Percentiles rank a stretch among this genome's conserved stretches.
phyloP scores from a whole-genome alignment of 2,888 invertebrate species.

The Drosophila niveifrons region DNA sequence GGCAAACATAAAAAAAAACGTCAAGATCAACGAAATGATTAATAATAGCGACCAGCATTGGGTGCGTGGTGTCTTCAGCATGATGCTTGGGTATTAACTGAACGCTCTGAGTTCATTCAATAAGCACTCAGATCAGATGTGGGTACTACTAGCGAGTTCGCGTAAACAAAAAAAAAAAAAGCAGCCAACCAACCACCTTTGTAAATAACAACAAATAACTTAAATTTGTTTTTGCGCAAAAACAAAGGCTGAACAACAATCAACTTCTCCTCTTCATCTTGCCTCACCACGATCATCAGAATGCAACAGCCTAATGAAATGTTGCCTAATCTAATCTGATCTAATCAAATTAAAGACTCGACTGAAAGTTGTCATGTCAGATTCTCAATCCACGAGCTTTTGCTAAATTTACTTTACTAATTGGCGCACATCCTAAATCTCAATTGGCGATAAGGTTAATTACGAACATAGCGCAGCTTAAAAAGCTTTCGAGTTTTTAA shows the following conservation, averaged over 20 bases:
- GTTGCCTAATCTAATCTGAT: constrained; percentile 68
- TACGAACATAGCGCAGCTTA: not conserved
- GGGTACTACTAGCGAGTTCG: not conserved
- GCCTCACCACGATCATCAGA: not conserved
- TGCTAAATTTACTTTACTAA: constrained; percentile 42
- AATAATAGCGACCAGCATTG: constrained; percentile 61
- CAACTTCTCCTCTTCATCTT: not conserved
- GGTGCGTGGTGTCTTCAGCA: constrained; percentile 50
- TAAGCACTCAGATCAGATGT: not conserved
- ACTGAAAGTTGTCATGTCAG: constrained; percentile 7
- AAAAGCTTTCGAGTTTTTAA: not conserved
- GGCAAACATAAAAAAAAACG: constrained; percentile 53
- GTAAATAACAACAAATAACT: constrained; percentile 19
- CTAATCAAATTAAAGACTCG: constrained; percentile 66
- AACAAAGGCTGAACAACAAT: constrained; percentile 5
- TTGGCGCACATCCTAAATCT: constrained; percentile 38
- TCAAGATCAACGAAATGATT: constrained; percentile 46
- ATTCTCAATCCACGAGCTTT: constrained; percentile 31
- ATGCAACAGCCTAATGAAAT: constrained; percentile 48
- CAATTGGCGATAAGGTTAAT: constrained; percentile 10
- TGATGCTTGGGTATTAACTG: constrained; percentile 23
- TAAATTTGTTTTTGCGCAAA: constrained; percentile 2
- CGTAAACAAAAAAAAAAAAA: constrained; percentile 5
- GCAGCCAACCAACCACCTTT: constrained; percentile 27
- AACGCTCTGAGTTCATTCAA: not conserved